Evolutionary conservation across 2,113 vertebrate species (phyloP).

Genomic region (Tetrax tetrax): DNA sequence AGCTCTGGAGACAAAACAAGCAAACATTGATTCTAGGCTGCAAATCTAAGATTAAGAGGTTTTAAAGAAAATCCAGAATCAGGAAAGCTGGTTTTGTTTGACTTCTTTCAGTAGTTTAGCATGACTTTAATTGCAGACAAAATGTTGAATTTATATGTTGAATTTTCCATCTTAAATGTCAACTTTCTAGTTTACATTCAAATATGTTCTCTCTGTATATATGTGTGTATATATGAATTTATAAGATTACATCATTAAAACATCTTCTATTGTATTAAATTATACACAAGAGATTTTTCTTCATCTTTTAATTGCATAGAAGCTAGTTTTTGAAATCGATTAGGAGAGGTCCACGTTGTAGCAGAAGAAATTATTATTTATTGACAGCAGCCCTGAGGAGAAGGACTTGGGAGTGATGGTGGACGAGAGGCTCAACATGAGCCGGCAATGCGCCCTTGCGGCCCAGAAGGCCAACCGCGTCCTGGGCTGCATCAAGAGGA

Average conservation of each 20-base stretch:
- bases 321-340: not conserved
- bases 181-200: not conserved
- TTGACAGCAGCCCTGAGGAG: too few relatives aligned
- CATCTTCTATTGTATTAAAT: not conserved
- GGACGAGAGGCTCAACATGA: too few relatives aligned
- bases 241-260: not conserved
- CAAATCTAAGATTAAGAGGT: not conserved
- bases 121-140: not conserved
- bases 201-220: not conserved
- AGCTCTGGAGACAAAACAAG: not conserved
- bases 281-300: not conserved
- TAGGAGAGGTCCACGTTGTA: not conserved
- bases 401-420: too few relatives aligned
- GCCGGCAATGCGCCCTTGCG: too few relatives aligned
- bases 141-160: not conserved
- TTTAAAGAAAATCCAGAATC: not conserved
- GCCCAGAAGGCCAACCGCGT: too few relatives aligned
- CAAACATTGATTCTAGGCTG: not conserved
- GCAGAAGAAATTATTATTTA: not conserved
- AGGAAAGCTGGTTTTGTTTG: not conserved
- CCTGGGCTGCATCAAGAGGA: too few relatives aligned
- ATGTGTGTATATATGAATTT: not conserved
- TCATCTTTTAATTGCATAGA: not conserved
- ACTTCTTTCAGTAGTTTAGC: not conserved
- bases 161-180: not conserved